A percentile compares a stretch with the other conserved stretches of the same genome.
phyloP scores from a whole-genome alignment of 2,888 invertebrate species.

The Lottia scabra region DNA sequence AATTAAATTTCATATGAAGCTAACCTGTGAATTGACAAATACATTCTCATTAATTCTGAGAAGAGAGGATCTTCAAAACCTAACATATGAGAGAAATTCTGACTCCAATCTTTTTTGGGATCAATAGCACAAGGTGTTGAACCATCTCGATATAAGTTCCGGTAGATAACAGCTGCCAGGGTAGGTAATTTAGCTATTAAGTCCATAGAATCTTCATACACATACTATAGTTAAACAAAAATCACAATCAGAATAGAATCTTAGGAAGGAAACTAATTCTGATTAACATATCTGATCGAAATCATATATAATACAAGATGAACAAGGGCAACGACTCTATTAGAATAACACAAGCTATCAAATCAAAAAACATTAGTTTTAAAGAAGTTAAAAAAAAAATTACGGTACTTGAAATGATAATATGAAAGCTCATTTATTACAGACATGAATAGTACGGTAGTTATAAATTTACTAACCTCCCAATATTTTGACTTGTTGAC shows the following conservation, averaged over 20 bases:
- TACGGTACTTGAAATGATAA: background rate
- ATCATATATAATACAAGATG: too few species aligned
- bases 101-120: constrained; percentile 90
- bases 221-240: constrained; percentile 72
- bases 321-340: too few species aligned
- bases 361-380: too few species aligned
- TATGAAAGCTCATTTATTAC: background rate
- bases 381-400: too few species aligned
- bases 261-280: too few species aligned
- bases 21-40: constrained; percentile 89
- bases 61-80: constrained; percentile 85
- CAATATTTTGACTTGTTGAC: constrained; percentile 91
- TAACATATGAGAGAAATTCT: constrained; percentile 89
- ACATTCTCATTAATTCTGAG: constrained; percentile 91
- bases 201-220: constrained; percentile 94
- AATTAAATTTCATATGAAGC: constrained; percentile 8
- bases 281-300: too few species aligned
- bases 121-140: constrained; percentile 91
- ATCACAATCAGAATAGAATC: too few species aligned
- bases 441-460: background rate
- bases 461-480: constrained; percentile 78
- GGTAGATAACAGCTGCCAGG: constrained; percentile 92
- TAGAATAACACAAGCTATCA: too few species aligned
- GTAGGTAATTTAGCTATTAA: constrained; percentile 94
- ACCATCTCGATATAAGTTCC: constrained; percentile 84